phyloP scores from a whole-genome alignment of 2,113 vertebrate species.

The Calidris pygmaea region DNA sequence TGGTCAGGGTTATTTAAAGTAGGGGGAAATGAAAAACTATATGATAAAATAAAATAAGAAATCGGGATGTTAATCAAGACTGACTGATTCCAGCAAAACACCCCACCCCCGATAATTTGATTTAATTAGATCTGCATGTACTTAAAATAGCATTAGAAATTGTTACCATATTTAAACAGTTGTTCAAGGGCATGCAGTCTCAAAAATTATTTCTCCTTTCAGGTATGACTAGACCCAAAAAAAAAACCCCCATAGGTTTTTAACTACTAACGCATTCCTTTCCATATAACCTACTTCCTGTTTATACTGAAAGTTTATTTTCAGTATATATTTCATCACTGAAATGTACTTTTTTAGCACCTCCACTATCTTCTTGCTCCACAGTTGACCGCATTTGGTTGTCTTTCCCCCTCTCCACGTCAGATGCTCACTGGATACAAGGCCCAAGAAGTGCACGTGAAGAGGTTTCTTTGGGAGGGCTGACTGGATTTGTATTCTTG shows the following conservation, averaged over 20 bases:
- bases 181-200: conserved; percentile 31
- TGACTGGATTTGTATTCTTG: background rate
- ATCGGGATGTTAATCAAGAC: conserved; percentile 61
- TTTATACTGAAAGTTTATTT: conserved; percentile 30
- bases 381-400: background rate
- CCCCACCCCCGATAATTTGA: conserved; percentile 31
- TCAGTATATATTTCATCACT: background rate
- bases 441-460: background rate
- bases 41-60: conserved; percentile 60
- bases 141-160: conserved; percentile 70
- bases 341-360: conserved; percentile 3
- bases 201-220: conserved; percentile 49
- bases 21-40: conserved; percentile 58
- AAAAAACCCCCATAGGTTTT: background rate
- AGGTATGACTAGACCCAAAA: conserved; percentile 24
- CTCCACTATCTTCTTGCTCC: background rate
- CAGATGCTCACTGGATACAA: background rate
- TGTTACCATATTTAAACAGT: conserved; percentile 65
- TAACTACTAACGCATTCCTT: conserved; percentile 53
- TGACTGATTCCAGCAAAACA: conserved; percentile 49
- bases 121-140: conserved; percentile 65
- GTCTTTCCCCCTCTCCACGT: background rate
- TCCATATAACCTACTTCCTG: conserved; percentile 9
- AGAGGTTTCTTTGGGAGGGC: background rate
- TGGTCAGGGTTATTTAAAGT: conserved; percentile 62